Conservation (phyloP, 2,113 vertebrate genomes). For the Elephantulus edwardii region DNA sequence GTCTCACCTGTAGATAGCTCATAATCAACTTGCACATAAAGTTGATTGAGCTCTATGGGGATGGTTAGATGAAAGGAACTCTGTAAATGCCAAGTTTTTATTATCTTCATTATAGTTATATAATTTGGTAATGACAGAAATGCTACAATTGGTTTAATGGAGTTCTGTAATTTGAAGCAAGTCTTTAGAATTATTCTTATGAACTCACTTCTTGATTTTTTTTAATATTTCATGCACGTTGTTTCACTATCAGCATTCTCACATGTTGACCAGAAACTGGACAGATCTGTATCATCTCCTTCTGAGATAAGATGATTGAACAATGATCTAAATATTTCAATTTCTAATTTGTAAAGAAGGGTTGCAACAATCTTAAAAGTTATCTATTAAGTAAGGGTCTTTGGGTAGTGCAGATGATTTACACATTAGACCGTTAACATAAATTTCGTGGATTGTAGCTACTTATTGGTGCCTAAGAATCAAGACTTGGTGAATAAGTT, state of each 20-base stretch:
- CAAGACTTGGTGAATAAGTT: not conserved
- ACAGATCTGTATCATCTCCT: not conserved
- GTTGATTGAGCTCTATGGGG: conserved; percentile 74
- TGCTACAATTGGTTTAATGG: conserved; percentile 74
- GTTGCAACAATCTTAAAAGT: not conserved
- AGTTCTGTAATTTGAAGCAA: conserved; percentile 61
- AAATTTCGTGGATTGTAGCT: not conserved
- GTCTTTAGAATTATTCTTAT: conserved; percentile 46
- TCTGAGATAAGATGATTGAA: not conserved
- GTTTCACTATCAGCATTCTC: not conserved
- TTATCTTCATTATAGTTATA: conserved; percentile 70
- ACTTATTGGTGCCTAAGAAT: not conserved
- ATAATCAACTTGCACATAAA: conserved; percentile 70
- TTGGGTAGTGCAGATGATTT: not conserved
- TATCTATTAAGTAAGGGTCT: not conserved
- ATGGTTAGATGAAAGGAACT: conserved; percentile 74
- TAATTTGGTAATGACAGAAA: conserved; percentile 72
- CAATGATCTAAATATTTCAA: not conserved
- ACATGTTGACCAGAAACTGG: not conserved
- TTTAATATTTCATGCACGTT: conserved; percentile 10
- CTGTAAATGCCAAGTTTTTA: conserved; percentile 76
- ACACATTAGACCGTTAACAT: not conserved
- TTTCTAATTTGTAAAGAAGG: not conserved
- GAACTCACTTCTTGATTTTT: conserved; percentile 56
- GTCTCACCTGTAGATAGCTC: conserved; percentile 47